phyloP scores from a whole-genome alignment of 2,797 vertebrate genomes.

The Semotilus atromaculatus region DNA sequence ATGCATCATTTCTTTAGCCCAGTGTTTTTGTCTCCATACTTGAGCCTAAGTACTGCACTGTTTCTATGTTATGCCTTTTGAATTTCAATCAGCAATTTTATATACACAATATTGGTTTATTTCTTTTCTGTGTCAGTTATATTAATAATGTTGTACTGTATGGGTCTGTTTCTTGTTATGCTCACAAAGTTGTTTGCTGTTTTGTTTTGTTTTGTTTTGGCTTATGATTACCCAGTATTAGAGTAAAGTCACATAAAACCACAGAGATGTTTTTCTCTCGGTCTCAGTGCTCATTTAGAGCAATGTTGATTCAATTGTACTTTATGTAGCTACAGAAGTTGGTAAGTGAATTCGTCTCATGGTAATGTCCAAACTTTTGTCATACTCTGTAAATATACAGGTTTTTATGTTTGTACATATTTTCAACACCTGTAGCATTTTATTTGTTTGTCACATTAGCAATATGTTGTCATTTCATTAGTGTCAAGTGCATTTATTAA shows the following conservation, averaged over 20 bases:
- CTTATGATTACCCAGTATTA: constrained; percentile 18
- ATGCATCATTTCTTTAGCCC: constrained; percentile 40
- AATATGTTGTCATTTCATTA: constrained; percentile 23
- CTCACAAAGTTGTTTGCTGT: constrained; percentile 17
- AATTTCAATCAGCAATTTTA: constrained; percentile 57
- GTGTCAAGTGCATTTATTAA: constrained; percentile 44
- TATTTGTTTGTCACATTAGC: constrained; percentile 3
- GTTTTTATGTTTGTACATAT: constrained; percentile 74
- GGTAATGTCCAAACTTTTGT: constrained; percentile 55
- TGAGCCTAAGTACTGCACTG: constrained; percentile 63
- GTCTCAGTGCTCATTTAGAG: constrained; percentile 12
- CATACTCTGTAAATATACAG: constrained; percentile 78
- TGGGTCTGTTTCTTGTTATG: constrained; percentile 45
- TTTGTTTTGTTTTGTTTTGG: constrained; percentile 19
- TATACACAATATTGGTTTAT: constrained; percentile 66
- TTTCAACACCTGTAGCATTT: constrained; percentile 48
- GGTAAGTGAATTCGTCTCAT: constrained; percentile 62
- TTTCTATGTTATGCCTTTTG: constrained; percentile 48
- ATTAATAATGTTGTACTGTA: constrained; percentile 50
- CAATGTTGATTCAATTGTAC: constrained; percentile 20
- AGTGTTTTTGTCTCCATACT: constrained; percentile 62
- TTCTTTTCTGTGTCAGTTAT: constrained; percentile 58
- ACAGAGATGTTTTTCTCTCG: neutral
- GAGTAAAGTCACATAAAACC: constrained; percentile 21
- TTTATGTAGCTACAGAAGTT: constrained; percentile 27